phyloP scores from a whole-genome alignment of 1,140 invertebrate genomes.

The Melitaea cinxia region DNA sequence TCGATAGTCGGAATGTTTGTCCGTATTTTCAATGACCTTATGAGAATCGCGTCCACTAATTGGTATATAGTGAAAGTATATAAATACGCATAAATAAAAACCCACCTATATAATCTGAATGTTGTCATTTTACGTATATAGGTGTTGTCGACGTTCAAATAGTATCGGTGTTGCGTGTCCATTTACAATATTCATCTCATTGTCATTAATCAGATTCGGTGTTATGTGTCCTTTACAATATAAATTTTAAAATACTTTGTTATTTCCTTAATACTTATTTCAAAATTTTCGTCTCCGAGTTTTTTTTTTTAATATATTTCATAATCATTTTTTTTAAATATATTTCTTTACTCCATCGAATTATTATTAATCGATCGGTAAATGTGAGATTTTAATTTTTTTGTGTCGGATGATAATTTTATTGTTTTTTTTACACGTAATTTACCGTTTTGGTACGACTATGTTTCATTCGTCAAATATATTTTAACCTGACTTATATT shows the following conservation, averaged over 20 bases:
- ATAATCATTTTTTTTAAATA: no score
- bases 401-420: no score
- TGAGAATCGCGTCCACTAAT: neutral
- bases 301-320: no score
- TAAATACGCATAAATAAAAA: neutral
- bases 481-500: neutral
- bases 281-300: no score
- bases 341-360: no score
- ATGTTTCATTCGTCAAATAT: neutral
- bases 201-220: neutral
- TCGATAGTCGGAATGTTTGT: no score
- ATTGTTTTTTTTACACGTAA: no score
- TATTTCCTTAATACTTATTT: no score
- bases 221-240: no score
- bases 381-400: no score
- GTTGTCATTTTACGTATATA: slow-evolving; percentile 5
- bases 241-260: no score
- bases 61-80: neutral
- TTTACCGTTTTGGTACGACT: neutral
- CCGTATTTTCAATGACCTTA: neutral
- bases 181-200: slow-evolving; percentile 2
- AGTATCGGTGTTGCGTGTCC: neutral
- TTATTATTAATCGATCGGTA: no score
- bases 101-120: neutral
- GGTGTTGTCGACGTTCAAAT: slow-evolving; percentile 3